Base-by-base conservation (phyloP, 1,140 invertebrate genomes). In the Magallana angulata region DNA sequence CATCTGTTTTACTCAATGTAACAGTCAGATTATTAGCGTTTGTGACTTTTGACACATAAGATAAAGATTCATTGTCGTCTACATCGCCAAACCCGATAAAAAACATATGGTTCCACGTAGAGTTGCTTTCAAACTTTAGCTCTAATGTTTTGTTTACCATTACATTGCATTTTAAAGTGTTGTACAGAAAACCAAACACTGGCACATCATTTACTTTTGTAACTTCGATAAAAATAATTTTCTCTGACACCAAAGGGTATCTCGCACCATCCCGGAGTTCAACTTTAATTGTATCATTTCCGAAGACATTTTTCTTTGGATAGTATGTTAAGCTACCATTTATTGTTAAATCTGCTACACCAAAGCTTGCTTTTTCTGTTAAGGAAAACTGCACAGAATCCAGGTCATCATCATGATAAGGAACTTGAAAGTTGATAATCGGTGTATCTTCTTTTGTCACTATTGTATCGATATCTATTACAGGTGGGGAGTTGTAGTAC, bases 31-130 rank as follows among this genome's bases (percentile, higher is more conserved):
- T 30, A 14, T 8, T 9, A 18, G 18, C 36, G 30, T 84, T 84
- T 11, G 7, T 48, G 8, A 62, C 18, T 5, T 58, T 58, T 18
- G 82, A 60, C 6, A 84, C 3, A 9, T 60, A 36, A 9, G 82
- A 60, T 8, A 84, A 12, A 18, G 82, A 60, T 58, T 84, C 82
- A 30, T 60, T 84, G 5, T 58, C 14, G 57, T 84, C 82, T 12
- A 84, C 59, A 84, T 84, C 82, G n/a, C n/a, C 82, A 9, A 84
- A 58, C 7, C 12, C 30, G 24, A 84, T 60, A 58, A 60, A 9
- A 57, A 57, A n/a, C 16, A 84, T n/a, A 48, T 60, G 14, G 48
- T 84, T 57, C 18, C 1, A 62, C 60, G 82, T 84, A 24, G 57
- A 12, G 58, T 84, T 84, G 16, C 56, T 58, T 36, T 84, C 82